Percentiles rank a stretch among this genome's conserved stretches.
These are phyloP conservation scores for Drosophila asahinai DNA, from an alignment of 1,140 invertebrate genomes.

Conservation along the genomic window DNA sequence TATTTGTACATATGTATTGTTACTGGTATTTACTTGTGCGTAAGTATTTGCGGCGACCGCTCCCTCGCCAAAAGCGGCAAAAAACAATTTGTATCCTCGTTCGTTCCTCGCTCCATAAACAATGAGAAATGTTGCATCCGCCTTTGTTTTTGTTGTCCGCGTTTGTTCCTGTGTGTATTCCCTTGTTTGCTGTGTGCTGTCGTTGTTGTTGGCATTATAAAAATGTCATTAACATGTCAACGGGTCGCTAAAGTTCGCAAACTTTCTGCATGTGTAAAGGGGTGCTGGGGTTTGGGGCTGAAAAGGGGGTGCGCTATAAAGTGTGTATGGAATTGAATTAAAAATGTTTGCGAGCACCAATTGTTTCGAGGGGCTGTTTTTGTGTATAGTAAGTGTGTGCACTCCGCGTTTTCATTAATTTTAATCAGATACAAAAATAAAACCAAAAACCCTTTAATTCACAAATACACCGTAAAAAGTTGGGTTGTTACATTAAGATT, in stretches of 20 bases:
- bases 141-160: slow-evolving; percentile 64
- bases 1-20: slow-evolving; percentile 6
- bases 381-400: not conserved
- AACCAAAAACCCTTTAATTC: slow-evolving; percentile 4
- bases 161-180: slow-evolving; percentile 24
- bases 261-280: slow-evolving; percentile 9
- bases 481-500: not conserved
- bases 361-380: slow-evolving; percentile 32
- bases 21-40: slow-evolving; percentile 20
- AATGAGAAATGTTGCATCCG: slow-evolving; percentile 77
- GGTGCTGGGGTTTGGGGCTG: not conserved
- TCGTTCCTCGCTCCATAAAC: slow-evolving; percentile 69
- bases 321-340: slow-evolving; percentile 23
- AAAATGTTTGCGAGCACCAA: slow-evolving; percentile 42
- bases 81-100: slow-evolving; percentile 75
- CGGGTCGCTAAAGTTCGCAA: slow-evolving; percentile 68
- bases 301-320: slow-evolving; percentile 21
- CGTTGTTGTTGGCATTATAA: slow-evolving; percentile 65
- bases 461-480: not conserved
- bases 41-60: slow-evolving; percentile 56
- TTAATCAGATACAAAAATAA: slow-evolving; percentile 33
- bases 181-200: slow-evolving; percentile 25
- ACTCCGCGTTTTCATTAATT: slow-evolving; percentile 39
- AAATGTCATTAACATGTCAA: slow-evolving; percentile 83
- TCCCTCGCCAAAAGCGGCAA: slow-evolving; percentile 69